These are phyloP conservation scores for Micrastur ruficollis DNA, from an alignment of 2,797 vertebrate species.

Conservation along the genomic window DNA sequence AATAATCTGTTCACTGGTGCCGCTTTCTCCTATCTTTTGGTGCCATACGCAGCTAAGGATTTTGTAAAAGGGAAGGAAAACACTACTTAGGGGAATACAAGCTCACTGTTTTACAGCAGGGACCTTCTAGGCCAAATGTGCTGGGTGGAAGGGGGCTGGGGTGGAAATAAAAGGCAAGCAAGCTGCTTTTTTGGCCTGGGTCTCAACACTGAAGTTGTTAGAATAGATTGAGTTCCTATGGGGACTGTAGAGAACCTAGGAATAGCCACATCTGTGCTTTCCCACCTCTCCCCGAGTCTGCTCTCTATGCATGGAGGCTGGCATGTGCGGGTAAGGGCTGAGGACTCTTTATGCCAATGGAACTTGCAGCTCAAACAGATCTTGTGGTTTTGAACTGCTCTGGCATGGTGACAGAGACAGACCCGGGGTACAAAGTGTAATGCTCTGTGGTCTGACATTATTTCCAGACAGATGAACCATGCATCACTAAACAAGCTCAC, in stretches of 20 bases:
- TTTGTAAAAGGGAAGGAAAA: neutral
- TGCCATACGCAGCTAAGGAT: neutral
- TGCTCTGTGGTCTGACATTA: neutral
- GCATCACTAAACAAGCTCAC: neutral
- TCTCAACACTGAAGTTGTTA: neutral
- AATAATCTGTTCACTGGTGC: neutral
- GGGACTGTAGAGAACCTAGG: neutral
- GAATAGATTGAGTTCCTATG: neutral
- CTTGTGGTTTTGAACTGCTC: neutral
- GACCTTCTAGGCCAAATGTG: neutral
- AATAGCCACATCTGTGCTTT: neutral
- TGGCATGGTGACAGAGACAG: neutral
- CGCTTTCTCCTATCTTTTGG: neutral
- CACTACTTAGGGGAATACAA: neutral
- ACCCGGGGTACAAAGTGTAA: fast-evolving
- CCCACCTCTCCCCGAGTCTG: neutral
- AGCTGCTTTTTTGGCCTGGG: neutral
- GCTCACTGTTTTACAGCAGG: neutral
- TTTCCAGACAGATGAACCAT: neutral
- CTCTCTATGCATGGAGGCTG: neutral
- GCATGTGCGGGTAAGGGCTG: fast-evolving
- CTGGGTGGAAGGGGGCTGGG: neutral
- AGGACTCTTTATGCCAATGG: neutral
- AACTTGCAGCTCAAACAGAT: neutral
- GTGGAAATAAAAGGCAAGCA: neutral